These are phyloP conservation scores for Cyprinella venusta DNA, from an alignment of 2,797 vertebrate genomes.

Conservation along the genomic window DNA sequence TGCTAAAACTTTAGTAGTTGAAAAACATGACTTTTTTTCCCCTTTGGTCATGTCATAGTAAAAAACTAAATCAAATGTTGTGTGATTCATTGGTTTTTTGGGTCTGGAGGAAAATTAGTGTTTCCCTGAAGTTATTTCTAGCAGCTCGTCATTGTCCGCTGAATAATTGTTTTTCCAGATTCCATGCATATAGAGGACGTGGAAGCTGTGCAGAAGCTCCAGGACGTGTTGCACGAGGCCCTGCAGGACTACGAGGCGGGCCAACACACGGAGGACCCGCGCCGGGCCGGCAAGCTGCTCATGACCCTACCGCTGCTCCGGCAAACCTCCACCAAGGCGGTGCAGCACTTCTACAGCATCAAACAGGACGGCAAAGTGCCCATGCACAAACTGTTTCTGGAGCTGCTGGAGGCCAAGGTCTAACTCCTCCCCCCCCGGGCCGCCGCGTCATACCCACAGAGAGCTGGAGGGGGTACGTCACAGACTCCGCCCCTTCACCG, in stretches of 20 bases:
- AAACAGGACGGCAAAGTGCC: constrained; percentile 99
- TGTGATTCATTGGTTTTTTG: background rate
- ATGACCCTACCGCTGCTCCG: constrained; percentile 98
- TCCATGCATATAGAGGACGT: constrained; percentile 99
- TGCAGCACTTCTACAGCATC: constrained; percentile 99
- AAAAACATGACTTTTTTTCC: background rate
- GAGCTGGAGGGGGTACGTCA: constrained; percentile 56
- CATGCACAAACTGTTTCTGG: constrained; percentile 99
- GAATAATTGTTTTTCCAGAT: constrained; percentile 75
- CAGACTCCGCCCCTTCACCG: constrained; percentile 57
- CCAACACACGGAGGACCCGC: constrained; percentile 96
- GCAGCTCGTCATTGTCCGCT: background rate
- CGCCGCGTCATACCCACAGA: constrained; percentile 37
- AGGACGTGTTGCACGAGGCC: constrained; percentile 97
- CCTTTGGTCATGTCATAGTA: background rate
- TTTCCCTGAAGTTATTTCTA: background rate
- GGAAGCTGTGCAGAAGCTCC: constrained; percentile 98
- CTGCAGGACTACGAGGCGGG: constrained; percentile 97
- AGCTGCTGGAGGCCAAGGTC: constrained; percentile 99
- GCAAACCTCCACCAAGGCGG: constrained; percentile 98
- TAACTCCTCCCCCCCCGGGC: constrained; percentile 75
- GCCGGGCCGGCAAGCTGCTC: constrained; percentile 95
- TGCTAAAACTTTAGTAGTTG: background rate
- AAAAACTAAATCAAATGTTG: background rate
- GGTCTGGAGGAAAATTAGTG: background rate